phyloP scores from a whole-genome alignment of 2,888 invertebrate species.

The Thymelicus lineola region DNA sequence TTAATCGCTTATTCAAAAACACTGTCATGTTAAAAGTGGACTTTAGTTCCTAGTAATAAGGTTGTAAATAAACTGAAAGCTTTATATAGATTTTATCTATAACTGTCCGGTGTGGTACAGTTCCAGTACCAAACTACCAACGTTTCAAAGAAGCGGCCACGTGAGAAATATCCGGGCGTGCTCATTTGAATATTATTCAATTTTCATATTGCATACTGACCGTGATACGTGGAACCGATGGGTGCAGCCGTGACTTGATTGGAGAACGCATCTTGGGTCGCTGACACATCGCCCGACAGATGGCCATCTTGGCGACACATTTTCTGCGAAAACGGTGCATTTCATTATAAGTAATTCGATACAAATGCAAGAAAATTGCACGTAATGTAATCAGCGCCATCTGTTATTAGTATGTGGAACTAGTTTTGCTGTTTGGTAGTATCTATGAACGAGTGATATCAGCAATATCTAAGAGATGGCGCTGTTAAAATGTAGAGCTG shows the following conservation, averaged over 20 bases:
- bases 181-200: constrained; percentile 51
- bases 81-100: constrained; percentile 42
- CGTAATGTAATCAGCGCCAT: constrained; percentile 53
- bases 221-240: constrained; percentile 77
- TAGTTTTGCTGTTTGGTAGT: not conserved
- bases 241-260: constrained; percentile 70
- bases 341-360: constrained; percentile 41
- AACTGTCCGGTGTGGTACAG: constrained; percentile 40
- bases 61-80: constrained; percentile 7
- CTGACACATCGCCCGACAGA: constrained; percentile 63
- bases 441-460: not conserved
- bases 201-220: constrained; percentile 75
- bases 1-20: not conserved
- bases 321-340: constrained; percentile 65
- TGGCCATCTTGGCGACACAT: constrained; percentile 74
- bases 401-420: constrained; percentile 45
- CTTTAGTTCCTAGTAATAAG: not conserved
- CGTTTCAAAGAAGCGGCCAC: constrained; percentile 47
- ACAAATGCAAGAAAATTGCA: constrained; percentile 20
- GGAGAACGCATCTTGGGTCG: constrained; percentile 59
- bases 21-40: not conserved
- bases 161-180: constrained; percentile 47
- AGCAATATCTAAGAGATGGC: constrained; percentile 39
- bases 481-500: constrained; percentile 5
- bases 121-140: constrained; percentile 40